Base-by-base conservation (phyloP, 2,113 vertebrate genomes). In the Pardalotus punctatus region DNA sequence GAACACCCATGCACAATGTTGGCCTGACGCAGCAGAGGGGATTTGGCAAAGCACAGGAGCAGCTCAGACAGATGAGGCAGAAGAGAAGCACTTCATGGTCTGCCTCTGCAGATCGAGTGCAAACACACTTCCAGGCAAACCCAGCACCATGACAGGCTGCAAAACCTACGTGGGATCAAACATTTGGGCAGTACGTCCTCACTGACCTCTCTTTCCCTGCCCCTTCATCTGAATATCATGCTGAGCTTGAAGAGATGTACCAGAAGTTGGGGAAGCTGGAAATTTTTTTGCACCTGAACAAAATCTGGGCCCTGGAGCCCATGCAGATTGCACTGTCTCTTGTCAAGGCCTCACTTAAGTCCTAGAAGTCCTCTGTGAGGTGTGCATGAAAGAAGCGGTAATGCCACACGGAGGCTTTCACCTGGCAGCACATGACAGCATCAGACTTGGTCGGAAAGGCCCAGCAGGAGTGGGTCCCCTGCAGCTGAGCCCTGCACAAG, bases 1-100 rank as follows among this genome's bases (percentile, higher is more conserved):
- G 42, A 28, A 53, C n/a, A 48, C 36, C 15, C 57, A 42, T 38
- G 24, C 53, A 50, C 2, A 0, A 13, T 9, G 24, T 7, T 56
- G 33, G 18, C n/a, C 48, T 51, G 50, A 53, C 0, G 0, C 14
- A 74, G 45, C 48, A 78, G 40, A 62, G 22, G 11, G 8, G 38
- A 87, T 60, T 11, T 83, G 71, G 45, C 50, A 51, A 56, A 81
- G 72, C 27, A 16, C 33, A 31, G 56, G 27, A 81, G 24, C 57
- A 67, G 53, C 69, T 90, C 47, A 31, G 36, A 18, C 11, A 33
- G 58, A 14, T 0, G 4, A 31, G 35, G 9, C 0, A 1, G 29
- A 60, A 25, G 29, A 36, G 18, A 53, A 74, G 33, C 16, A 29
- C 11, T 54, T 43, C 10, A 20, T 9, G 35, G 16, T 35, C 28